These are phyloP conservation scores for Microplitis deprimator DNA, from an alignment of 2,888 invertebrate species.

Conservation along the genomic window DNA sequence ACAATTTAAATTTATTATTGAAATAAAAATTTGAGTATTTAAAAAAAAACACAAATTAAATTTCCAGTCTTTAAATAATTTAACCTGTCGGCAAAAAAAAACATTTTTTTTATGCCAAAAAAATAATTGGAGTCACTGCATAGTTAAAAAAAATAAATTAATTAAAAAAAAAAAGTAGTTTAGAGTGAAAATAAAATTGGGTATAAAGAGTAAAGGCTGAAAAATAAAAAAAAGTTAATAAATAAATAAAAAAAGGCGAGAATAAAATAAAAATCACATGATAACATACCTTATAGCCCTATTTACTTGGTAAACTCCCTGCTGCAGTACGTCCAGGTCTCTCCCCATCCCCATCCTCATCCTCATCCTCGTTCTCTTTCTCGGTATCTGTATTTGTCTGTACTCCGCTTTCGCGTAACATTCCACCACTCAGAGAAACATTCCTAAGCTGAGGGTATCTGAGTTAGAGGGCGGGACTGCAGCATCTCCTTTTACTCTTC, in stretches of 20 bases:
- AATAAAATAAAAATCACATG: constrained; percentile 8
- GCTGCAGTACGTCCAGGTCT: not conserved
- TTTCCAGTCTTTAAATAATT: too few relatives aligned
- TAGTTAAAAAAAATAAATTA: constrained; percentile 28
- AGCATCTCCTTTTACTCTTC: too few relatives aligned
- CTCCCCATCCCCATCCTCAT: too few relatives aligned
- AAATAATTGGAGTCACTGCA: constrained; percentile 20
- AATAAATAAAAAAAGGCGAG: constrained; percentile 23
- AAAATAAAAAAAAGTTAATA: constrained; percentile 23
- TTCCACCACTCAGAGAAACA: constrained; percentile 28
- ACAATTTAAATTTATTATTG: too few relatives aligned
- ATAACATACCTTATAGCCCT: constrained; percentile 12
- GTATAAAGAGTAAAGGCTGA: constrained; percentile 35
- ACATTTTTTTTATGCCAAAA: not conserved
- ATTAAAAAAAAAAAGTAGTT: not conserved
- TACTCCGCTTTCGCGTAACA: constrained; percentile 8
- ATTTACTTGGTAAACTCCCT: constrained; percentile 1
- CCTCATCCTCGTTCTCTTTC: not conserved
- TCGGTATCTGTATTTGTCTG: not conserved
- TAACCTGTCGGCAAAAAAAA: not conserved
- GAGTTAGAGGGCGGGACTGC: too few relatives aligned
- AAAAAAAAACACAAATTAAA: too few relatives aligned
- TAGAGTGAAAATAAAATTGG: constrained; percentile 26
- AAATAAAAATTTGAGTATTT: too few relatives aligned
- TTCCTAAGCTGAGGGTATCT: constrained; percentile 36